These are phyloP conservation scores for Caenorhabditis tropicalis DNA, from an alignment of 1,140 invertebrate genomes.

Conservation along the genomic window DNA sequence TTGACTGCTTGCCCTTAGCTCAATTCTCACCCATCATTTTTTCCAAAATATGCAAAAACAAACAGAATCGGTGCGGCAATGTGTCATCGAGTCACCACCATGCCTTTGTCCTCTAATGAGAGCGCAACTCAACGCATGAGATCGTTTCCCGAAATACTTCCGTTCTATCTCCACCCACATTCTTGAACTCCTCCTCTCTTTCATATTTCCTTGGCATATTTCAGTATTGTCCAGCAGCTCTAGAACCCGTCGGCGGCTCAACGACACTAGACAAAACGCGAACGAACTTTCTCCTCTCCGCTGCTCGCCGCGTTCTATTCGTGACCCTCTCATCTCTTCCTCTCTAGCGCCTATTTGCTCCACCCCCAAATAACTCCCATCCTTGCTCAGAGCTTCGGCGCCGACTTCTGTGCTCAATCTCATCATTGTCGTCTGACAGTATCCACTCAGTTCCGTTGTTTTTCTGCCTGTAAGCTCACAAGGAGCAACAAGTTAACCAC, in stretches of 20 bases:
- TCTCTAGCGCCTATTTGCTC: slow-evolving; percentile 31
- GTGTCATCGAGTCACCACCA: slow-evolving; percentile 40
- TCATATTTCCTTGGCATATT: slow-evolving; percentile 48
- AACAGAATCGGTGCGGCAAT: slow-evolving; percentile 34
- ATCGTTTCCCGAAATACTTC: slow-evolving; percentile 46
- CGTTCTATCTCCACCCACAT: background rate
- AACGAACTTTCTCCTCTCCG: slow-evolving; percentile 35
- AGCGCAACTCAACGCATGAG: background rate
- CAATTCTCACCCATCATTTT: slow-evolving; percentile 10
- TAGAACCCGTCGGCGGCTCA: slow-evolving; percentile 31
- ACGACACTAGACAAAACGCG: slow-evolving; percentile 38
- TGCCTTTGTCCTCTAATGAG: slow-evolving; percentile 43
- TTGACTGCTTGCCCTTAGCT: slow-evolving; percentile 8
- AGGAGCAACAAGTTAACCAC: background rate
- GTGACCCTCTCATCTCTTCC: slow-evolving; percentile 53
- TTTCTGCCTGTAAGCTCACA: slow-evolving; percentile 1
- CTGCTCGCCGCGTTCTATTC: slow-evolving; percentile 43
- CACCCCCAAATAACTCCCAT: slow-evolving; percentile 42
- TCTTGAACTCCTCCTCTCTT: slow-evolving; percentile 35
- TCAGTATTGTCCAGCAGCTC: slow-evolving; percentile 2
- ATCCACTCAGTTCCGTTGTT: background rate
- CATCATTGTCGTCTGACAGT: slow-evolving; percentile 2
- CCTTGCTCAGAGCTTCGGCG: slow-evolving; percentile 38
- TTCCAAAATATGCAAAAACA: slow-evolving; percentile 41
- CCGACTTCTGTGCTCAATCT: slow-evolving; percentile 43